Evolutionary conservation across 2,113 vertebrate species (phyloP), one percentile per base, ranked within the genome.

Genomic region (Callionymus lyra): DNA sequence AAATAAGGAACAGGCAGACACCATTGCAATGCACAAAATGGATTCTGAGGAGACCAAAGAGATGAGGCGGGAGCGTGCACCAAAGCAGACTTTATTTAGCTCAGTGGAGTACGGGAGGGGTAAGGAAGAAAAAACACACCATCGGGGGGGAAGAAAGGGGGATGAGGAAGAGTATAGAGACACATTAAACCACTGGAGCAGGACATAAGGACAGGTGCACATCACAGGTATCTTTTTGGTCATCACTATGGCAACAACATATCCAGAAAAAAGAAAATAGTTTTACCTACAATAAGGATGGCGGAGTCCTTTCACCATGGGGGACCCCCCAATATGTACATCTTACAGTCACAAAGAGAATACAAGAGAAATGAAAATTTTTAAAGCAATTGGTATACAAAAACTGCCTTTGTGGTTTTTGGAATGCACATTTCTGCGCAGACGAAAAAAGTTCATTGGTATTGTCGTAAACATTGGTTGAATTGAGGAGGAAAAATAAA

Each of bases 361-460:
- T 77, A 55, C 41, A 76, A 85, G 67, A 61, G 44, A 76, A 71
- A 73, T 56, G 8, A 89, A 82, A 60, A 63, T n/a, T n/a, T n/a
- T 71, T 56, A 53, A 78, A 75, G 74, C 68, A 59, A 76, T 75
- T 44, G 41, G 68, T 68, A 72, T 74, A 77, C 43, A 82, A 83
- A 77, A 86, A 79, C 72, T 84, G 72, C 66, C 71, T 81, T 70
- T 77, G 75, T 86, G 63, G 80, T 86, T 87, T 89, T 88, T 83
- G 73, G 88, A 90, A 82, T 76, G 89, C 89, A 89, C 86, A 88
- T 85, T 89, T 87, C 86, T 88, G 90, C 85, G 76, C 83, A 84
- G 84, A 73, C 72, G 79, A 80, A 27, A 80, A 27, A 89, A 48
- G 76, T 84, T 80, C 80, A 88, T 88, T 56, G 87, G 88, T 90